Evolutionary conservation across 1,140 invertebrate genomes (phyloP).

Genomic region (Heliconius himera): DNA sequence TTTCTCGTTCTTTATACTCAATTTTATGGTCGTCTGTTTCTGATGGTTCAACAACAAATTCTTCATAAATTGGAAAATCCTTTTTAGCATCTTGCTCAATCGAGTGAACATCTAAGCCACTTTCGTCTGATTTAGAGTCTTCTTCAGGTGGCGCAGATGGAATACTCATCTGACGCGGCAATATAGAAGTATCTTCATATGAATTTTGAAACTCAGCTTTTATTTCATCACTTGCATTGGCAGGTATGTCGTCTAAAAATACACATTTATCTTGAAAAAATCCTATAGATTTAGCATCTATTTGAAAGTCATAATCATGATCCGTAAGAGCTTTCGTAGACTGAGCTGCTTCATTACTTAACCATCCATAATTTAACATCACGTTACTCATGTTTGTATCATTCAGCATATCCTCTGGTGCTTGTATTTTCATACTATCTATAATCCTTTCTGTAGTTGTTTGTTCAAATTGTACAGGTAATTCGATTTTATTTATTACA

Average conservation of each 20-base stretch:
- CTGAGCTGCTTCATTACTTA: constrained; percentile 29
- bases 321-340: constrained; percentile 27
- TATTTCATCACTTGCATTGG: constrained; percentile 67
- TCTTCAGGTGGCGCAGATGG: constrained; percentile 66
- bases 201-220: constrained; percentile 63
- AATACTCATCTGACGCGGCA: constrained; percentile 54
- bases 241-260: constrained; percentile 61
- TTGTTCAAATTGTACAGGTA: not conserved
- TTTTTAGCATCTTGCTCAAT: constrained; percentile 75
- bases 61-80: constrained; percentile 69
- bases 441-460: constrained; percentile 58
- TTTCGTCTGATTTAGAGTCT: constrained; percentile 66
- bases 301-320: constrained; percentile 30
- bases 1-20: constrained; percentile 55
- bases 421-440: constrained; percentile 59
- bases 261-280: constrained; percentile 48
- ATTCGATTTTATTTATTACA: not conserved
- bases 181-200: constrained; percentile 49
- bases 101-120: constrained; percentile 65
- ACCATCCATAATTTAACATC: constrained; percentile 57
- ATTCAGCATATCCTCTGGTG: constrained; percentile 55
- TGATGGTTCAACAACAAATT: constrained; percentile 68
- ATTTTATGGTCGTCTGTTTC: constrained; percentile 71
- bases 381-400: constrained; percentile 42
- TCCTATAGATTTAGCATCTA: constrained; percentile 26